Evolutionary conservation across 2,797 vertebrate species (phyloP).

Genomic region (Leuciscus waleckii): DNA sequence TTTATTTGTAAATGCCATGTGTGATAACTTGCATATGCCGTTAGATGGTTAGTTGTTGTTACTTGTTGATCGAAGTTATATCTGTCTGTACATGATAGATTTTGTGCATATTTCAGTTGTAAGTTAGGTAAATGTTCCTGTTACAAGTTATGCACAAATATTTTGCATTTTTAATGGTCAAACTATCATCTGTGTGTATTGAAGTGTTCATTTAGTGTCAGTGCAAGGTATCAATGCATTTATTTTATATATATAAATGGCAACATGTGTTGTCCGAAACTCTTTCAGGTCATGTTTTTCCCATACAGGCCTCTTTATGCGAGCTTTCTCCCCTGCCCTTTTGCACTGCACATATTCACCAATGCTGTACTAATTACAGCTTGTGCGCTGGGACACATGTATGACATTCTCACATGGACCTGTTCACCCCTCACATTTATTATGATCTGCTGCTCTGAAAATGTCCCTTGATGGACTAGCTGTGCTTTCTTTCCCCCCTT

Average conservation of each 20-base stretch:
- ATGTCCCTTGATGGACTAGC: slow-evolving; percentile 38
- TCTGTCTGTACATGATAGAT: not conserved
- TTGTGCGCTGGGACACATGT: slow-evolving; percentile 38
- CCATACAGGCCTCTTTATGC: slow-evolving; percentile 30
- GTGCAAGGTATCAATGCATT: not conserved
- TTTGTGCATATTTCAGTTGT: not conserved
- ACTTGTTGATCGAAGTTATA: not conserved
- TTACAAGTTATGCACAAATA: not conserved
- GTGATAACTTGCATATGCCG: not conserved
- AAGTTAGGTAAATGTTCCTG: not conserved
- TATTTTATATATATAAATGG: not conserved
- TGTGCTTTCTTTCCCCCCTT: slow-evolving; percentile 24
- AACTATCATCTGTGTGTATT: not conserved
- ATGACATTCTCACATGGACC: slow-evolving; percentile 52
- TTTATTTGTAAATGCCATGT: not conserved
- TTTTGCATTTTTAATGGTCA: not conserved
- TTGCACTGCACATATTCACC: slow-evolving; percentile 46
- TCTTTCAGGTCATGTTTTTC: slow-evolving; percentile 44
- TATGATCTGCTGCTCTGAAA: slow-evolving; percentile 38
- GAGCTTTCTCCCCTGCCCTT: slow-evolving; percentile 57
- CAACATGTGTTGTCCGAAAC: slow-evolving; percentile 37
- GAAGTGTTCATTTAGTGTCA: not conserved
- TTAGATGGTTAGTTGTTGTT: not conserved
- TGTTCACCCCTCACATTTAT: slow-evolving; percentile 53
- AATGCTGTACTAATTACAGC: slow-evolving; percentile 65